Conservation (phyloP, 2,888 invertebrate species). For the Hylaea fasciaria region DNA sequence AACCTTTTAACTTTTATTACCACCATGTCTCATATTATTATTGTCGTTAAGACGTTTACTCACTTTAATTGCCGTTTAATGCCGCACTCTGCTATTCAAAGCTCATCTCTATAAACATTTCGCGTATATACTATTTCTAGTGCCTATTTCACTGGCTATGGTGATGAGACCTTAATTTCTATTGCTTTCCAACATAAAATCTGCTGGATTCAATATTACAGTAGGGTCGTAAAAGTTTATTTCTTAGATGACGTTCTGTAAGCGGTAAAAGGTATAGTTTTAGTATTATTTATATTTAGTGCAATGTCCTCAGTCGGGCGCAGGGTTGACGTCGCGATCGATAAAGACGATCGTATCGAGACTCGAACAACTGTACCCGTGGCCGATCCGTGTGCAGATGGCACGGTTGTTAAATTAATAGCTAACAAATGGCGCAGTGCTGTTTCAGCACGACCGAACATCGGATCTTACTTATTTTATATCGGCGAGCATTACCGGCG, state of each 20-base stretch:
- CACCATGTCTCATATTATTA: slow-evolving; percentile 37
- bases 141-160: slow-evolving; percentile 19
- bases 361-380: slow-evolving; percentile 42
- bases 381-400: slow-evolving; percentile 50
- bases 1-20: slow-evolving; percentile 42
- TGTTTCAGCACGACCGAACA: slow-evolving; percentile 47
- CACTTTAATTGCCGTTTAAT: slow-evolving; percentile 12
- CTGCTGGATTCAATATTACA: slow-evolving; percentile 13
- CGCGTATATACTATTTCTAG: slow-evolving; percentile 23
- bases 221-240: slow-evolving; percentile 26
- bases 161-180: slow-evolving; percentile 22
- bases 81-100: neutral
- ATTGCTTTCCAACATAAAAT: slow-evolving; percentile 23
- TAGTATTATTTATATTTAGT: slow-evolving; percentile 13
- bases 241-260: slow-evolving; percentile 11
- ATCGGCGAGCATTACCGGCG: slow-evolving; percentile 64
- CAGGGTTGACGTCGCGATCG: slow-evolving; percentile 40
- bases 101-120: slow-evolving; percentile 16
- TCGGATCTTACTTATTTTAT: slow-evolving; percentile 48
- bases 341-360: slow-evolving; percentile 37
- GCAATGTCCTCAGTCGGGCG: slow-evolving; percentile 10
- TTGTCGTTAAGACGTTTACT: slow-evolving; percentile 13
- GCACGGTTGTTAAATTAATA: slow-evolving; percentile 63
- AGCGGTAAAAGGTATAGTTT: slow-evolving; percentile 17
- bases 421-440: slow-evolving; percentile 57